phyloP scores from a whole-genome alignment of 2,797 vertebrate genomes.

The Meriones psammophilus region DNA sequence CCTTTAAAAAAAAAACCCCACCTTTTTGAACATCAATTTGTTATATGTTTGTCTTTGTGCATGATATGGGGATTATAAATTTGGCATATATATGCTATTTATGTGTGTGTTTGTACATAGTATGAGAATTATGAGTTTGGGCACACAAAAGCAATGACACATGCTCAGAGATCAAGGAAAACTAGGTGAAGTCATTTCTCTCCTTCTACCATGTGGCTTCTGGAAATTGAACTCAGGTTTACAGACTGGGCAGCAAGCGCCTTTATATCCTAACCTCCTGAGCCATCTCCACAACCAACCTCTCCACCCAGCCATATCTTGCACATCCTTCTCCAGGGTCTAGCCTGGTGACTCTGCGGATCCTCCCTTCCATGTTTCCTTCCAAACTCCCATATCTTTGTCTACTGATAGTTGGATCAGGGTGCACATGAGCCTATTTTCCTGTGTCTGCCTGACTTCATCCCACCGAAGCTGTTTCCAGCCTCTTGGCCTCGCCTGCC shows the following conservation, averaged over 20 bases:
- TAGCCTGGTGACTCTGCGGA: not conserved
- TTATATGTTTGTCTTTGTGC: not conserved
- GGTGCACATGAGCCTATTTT: not conserved
- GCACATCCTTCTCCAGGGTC: not conserved
- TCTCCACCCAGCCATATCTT: not conserved
- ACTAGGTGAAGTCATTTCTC: not conserved
- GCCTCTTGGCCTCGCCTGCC: not conserved
- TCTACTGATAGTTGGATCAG: not conserved
- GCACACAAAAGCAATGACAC: not conserved
- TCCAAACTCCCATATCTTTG: not conserved
- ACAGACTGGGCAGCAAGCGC: not conserved
- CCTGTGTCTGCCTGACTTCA: not conserved
- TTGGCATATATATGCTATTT: not conserved
- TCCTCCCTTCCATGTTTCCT: not conserved
- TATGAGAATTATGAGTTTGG: not conserved
- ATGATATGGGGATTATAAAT: not conserved
- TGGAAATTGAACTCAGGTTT: not conserved
- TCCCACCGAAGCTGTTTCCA: not conserved
- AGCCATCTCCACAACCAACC: not conserved
- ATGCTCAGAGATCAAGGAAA: not conserved
- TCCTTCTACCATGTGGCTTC: not conserved
- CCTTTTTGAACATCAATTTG: not conserved
- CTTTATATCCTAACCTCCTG: not conserved
- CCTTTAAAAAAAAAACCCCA: not conserved
- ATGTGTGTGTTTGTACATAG: not conserved